Conservation (phyloP, 2,113 vertebrate species). For the Trinectes maculatus region DNA sequence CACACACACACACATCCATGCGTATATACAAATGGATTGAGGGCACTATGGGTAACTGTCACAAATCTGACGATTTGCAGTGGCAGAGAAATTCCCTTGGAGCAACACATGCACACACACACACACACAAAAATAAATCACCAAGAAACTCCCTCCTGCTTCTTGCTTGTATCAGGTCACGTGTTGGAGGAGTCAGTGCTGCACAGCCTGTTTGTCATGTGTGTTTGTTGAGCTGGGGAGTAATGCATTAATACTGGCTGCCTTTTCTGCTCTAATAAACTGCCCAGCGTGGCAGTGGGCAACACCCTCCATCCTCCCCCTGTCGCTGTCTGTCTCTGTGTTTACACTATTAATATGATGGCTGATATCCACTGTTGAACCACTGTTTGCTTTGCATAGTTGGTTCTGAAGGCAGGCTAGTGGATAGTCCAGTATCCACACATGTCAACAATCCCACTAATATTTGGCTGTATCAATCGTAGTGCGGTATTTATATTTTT, state of each 20-base stretch:
- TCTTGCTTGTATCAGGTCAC: slow-evolving; percentile 11
- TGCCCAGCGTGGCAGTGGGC: slow-evolving; percentile 5
- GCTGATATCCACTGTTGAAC: background rate
- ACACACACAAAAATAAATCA: background rate
- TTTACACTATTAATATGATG: background rate
- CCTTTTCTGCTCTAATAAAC: slow-evolving; percentile 65
- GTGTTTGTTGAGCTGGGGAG: slow-evolving; percentile 45
- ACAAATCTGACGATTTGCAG: slow-evolving; percentile 33
- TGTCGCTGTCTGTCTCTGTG: background rate
- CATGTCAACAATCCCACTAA: no score
- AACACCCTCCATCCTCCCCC: background rate
- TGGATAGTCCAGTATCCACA: background rate
- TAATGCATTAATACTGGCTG: slow-evolving; percentile 51
- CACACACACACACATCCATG: background rate
- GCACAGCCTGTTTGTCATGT: slow-evolving; percentile 32
- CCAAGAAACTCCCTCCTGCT: background rate
- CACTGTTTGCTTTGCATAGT: no score
- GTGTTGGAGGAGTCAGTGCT: background rate
- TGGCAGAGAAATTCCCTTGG: slow-evolving; percentile 38
- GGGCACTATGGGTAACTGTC: slow-evolving; percentile 44
- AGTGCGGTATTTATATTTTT: no score
- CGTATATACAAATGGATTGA: slow-evolving; percentile 10
- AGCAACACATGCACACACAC: slow-evolving; percentile 5
- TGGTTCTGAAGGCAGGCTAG: no score
- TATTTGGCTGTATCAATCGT: no score